These are phyloP conservation scores for Eptesicus fuscus DNA, from an alignment of 2,113 vertebrate species.

Conservation along the genomic window DNA sequence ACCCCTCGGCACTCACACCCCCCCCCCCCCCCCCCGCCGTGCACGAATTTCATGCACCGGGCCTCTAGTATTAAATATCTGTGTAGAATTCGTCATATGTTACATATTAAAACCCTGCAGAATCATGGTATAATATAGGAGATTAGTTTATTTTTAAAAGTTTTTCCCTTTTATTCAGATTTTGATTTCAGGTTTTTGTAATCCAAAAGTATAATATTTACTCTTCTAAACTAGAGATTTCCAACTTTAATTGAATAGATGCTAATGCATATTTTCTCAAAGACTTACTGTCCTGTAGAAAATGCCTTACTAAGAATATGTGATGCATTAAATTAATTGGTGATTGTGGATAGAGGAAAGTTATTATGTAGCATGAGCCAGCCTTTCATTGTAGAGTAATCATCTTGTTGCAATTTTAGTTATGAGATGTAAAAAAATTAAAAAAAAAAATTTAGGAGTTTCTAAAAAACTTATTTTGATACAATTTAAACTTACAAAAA, in stretches of 20 bases:
- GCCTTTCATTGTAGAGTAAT: not conserved
- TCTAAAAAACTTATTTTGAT: not conserved
- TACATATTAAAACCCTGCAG: not conserved
- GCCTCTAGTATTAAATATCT: not conserved
- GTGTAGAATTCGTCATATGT: not conserved
- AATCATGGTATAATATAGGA: not conserved
- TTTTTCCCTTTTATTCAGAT: not conserved
- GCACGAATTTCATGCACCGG: too few relatives aligned
- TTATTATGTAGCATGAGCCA: not conserved
- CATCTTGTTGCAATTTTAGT: not conserved
- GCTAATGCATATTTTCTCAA: not conserved
- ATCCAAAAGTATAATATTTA: not conserved
- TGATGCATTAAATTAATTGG: not conserved
- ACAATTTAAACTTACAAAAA: not conserved
- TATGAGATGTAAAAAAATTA: not conserved
- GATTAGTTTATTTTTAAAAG: not conserved
- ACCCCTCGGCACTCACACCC: too few relatives aligned
- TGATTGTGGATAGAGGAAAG: not conserved
- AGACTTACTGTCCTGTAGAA: constrained; percentile 11
- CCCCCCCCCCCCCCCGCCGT: rapidly evolving
- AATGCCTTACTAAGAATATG: not conserved
- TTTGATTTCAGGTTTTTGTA: constrained; percentile 38
- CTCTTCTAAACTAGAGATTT: constrained; percentile 5
- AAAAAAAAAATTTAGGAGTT: not conserved
- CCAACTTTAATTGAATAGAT: not conserved